Base-by-base conservation (phyloP, 2,113 vertebrate species). In the Nothoprocta perdicaria region DNA sequence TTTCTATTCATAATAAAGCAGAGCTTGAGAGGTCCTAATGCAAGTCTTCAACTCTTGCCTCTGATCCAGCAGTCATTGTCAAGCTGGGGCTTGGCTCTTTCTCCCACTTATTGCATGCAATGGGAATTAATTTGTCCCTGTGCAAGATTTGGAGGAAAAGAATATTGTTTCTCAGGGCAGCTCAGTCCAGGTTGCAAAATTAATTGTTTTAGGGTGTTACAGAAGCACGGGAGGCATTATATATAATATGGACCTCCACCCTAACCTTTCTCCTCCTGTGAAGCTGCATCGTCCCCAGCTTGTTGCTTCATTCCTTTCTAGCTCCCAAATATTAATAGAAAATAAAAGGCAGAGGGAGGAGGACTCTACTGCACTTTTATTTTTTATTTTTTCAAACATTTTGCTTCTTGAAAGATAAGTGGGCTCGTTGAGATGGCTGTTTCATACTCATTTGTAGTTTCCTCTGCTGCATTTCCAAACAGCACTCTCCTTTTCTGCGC, bases 11-110 rank as follows among this genome's bases (percentile, higher is more conserved):
- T 6, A 1, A 7, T 12, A 29, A 10, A 15, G 5, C 0, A 24
- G 78, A n/a, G 24, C 31, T 52, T 45, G 72, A 46, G 16, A 72
- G 43, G 10, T 29, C 8, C 14, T 17, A 58, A 13, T 9, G 2
- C 0, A 2, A 43, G 3, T 43, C 38, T 60, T 48, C 3, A 50
- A 11, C 2, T 57, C 1, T 40, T 27, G 10, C 16, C 61, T 65
- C 26, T 6, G 0, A 15, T 61, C 52, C 53, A 60, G 71, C 76
- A 79, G 46, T 68, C 1, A 0, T 14, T 0, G 1, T 5, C 0
- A 6, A 33, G 21, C 58, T 82, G 60, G 4, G 10, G 58, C 35
- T 74, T 71, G 76, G 60, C 46, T 85, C 10, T 0, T 76, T 78
- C 35, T 12, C 60, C 14, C 22, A 62, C 65, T 65, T 3, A 0